These are phyloP conservation scores for Xyrichtys novacula DNA, from an alignment of 2,797 vertebrate genomes.

Conservation along the genomic window DNA sequence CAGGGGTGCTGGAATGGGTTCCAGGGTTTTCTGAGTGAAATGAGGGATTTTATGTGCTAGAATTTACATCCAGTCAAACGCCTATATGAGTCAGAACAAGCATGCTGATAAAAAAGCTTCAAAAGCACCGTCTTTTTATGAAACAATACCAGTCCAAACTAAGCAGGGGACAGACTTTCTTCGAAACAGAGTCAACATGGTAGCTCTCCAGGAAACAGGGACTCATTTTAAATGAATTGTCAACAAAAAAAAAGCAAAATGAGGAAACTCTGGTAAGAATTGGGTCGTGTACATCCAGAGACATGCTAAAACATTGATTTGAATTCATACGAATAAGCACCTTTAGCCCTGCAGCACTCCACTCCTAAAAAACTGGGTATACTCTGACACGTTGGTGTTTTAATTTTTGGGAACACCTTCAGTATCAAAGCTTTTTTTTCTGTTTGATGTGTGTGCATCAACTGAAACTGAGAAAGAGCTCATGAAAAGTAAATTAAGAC, in stretches of 20 bases:
- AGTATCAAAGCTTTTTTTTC: too few relatives aligned
- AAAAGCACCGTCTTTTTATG: background rate
- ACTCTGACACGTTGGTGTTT: too few relatives aligned
- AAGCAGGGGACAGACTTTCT: too few relatives aligned
- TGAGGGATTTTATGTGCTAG: slow-evolving; percentile 21
- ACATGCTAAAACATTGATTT: background rate
- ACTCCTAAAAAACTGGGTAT: too few relatives aligned
- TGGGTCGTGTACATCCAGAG: background rate
- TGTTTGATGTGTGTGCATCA: background rate
- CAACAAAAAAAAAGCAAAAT: background rate
- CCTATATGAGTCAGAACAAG: slow-evolving; percentile 6
- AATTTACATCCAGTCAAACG: slow-evolving; percentile 23
- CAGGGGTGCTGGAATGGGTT: slow-evolving; percentile 2
- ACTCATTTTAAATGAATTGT: background rate
- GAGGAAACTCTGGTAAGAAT: background rate
- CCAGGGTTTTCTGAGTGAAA: slow-evolving; percentile 16
- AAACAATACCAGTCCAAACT: background rate
- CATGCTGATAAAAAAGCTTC: slow-evolving; percentile 13
- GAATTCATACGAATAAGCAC: background rate
- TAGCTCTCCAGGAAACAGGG: background rate
- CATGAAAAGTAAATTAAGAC: background rate
- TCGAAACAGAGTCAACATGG: background rate
- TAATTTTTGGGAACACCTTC: too few relatives aligned
- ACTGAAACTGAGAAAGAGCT: too few relatives aligned
- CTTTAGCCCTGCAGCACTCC: background rate